Conservation (phyloP, 1,140 invertebrate genomes). For the Tenebrio molitor region DNA sequence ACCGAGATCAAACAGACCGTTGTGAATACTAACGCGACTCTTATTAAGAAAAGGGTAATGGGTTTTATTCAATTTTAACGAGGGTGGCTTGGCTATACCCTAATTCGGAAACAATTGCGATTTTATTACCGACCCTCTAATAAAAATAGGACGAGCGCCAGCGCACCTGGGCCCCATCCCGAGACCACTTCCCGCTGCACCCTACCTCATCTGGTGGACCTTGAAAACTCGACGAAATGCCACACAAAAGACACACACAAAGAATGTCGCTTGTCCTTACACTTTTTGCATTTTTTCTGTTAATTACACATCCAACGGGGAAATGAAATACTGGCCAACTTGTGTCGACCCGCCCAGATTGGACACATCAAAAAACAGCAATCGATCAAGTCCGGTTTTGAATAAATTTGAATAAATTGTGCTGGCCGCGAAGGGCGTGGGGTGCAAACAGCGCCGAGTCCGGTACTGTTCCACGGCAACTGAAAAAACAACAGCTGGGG, state of each 20-base stretch:
- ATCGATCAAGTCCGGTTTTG: background rate
- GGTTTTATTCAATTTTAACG: slow-evolving; percentile 4
- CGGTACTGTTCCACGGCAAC: too few species aligned
- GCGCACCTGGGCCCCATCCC: background rate
- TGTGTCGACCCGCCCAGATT: background rate
- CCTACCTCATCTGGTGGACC: too few species aligned
- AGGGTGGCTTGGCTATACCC: background rate
- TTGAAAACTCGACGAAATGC: too few species aligned
- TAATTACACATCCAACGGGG: background rate
- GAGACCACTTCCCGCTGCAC: too few species aligned
- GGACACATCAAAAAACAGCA: background rate
- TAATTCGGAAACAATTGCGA: background rate
- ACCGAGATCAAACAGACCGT: slow-evolving; percentile 1
- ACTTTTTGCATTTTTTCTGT: background rate
- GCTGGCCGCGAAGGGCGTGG: too few species aligned
- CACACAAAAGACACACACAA: too few species aligned
- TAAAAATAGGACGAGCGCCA: background rate
- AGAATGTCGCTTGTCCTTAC: too few species aligned
- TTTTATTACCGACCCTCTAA: background rate
- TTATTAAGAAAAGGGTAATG: slow-evolving; percentile 7
- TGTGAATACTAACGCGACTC: background rate
- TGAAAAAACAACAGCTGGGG: too few species aligned
- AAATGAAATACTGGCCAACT: too few species aligned
- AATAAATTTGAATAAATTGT: background rate
- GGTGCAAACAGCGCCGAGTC: too few species aligned